These are phyloP conservation scores for Diglossa cyanea DNA, from an alignment of 2,797 vertebrate species.

Conservation along the genomic window DNA sequence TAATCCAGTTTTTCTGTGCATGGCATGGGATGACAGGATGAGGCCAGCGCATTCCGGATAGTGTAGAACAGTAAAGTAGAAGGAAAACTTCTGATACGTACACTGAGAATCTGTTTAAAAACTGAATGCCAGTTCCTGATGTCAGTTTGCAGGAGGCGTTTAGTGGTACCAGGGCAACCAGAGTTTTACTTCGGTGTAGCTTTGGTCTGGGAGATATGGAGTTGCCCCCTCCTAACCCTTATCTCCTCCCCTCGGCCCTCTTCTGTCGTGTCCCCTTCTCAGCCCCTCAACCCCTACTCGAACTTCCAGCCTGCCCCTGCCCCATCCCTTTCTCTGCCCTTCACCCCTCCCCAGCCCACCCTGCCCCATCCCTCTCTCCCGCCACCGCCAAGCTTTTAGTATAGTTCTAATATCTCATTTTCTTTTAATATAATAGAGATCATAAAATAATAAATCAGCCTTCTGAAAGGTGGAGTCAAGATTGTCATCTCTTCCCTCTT, in stretches of 20 bases:
- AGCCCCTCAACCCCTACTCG: background rate
- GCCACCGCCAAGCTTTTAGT: too few relatives aligned
- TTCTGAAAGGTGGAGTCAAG: too few relatives aligned
- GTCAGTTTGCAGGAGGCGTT: background rate
- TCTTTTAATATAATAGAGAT: too few relatives aligned
- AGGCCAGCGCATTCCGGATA: background rate
- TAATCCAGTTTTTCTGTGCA: background rate
- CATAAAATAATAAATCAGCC: too few relatives aligned
- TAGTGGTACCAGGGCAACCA: background rate
- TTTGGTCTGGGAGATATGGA: background rate
- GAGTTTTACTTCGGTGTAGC: background rate
- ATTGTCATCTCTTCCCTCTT: too few relatives aligned
- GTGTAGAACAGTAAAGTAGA: background rate
- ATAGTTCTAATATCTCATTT: too few relatives aligned
- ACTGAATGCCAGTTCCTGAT: background rate
- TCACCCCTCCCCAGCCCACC: too few relatives aligned
- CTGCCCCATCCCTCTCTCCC: background rate
- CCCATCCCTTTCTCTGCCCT: background rate
- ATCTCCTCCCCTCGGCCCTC: background rate
- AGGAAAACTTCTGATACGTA: background rate
- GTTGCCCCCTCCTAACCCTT: background rate
- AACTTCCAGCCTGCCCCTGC: background rate
- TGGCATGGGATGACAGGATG: background rate
- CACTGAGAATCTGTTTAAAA: background rate
- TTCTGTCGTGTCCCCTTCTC: background rate